Conservation (phyloP, 2,113 vertebrate genomes). For the Phodopus roborovskii region DNA sequence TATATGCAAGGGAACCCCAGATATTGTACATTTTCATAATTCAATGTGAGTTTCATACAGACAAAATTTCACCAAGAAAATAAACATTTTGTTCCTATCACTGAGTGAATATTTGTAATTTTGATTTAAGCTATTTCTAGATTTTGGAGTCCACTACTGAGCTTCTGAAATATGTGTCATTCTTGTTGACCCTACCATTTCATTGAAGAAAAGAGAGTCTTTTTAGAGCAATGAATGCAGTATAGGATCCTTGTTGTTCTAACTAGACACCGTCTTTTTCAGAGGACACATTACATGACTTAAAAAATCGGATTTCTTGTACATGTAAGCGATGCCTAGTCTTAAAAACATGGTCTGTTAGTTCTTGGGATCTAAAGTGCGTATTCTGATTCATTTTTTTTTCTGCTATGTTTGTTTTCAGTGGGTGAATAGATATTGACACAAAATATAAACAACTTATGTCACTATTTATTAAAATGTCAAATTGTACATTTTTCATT, state of each 20-base stretch:
- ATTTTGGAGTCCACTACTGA: constrained; percentile 18
- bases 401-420: constrained; percentile 39
- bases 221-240: constrained; percentile 29
- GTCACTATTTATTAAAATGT: constrained; percentile 78
- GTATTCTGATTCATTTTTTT: constrained; percentile 68
- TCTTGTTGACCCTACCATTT: constrained; percentile 38
- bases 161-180: constrained; percentile 8
- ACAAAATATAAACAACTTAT: constrained; percentile 58
- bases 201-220: constrained; percentile 27
- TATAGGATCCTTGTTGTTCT: neutral
- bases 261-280: neutral
- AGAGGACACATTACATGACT: constrained; percentile 27
- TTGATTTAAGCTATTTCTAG: constrained; percentile 73
- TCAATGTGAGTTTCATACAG: constrained; percentile 86
- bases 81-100: constrained; percentile 86
- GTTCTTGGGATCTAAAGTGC: constrained; percentile 29
- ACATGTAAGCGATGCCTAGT: constrained; percentile 52
- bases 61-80: constrained; percentile 86
- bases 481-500: constrained; percentile 74
- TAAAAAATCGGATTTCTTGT: constrained; percentile 36
- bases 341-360: constrained; percentile 52
- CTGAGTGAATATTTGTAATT: constrained; percentile 83
- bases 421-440: constrained; percentile 61
- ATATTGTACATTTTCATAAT: constrained; percentile 86
- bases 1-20: constrained; percentile 84